Conservation (phyloP, 2,797 vertebrate species). For the Bucorvus abyssinicus region DNA sequence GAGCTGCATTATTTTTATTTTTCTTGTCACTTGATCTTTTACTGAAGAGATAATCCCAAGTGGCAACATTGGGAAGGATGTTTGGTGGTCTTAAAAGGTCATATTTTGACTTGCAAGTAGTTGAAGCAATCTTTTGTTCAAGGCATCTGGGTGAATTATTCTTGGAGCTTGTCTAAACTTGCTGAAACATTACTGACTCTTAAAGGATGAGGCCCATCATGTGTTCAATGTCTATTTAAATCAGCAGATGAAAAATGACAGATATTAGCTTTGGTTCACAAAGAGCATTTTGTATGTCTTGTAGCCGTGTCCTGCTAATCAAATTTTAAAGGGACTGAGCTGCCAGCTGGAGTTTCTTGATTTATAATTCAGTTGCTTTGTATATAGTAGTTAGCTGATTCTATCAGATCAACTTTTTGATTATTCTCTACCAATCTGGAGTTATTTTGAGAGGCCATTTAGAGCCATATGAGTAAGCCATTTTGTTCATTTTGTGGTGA, state of each 20-base stretch:
- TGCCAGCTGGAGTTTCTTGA: constrained; percentile 23
- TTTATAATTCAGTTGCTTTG: constrained; percentile 14
- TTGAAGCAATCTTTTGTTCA: neutral
- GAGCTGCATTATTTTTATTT: neutral
- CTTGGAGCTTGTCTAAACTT: constrained; percentile 2
- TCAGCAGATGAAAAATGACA: constrained; percentile 44
- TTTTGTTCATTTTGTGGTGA: neutral
- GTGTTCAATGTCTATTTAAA: constrained; percentile 50
- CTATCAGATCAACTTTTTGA: neutral
- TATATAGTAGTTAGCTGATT: neutral
- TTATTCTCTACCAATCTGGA: neutral
- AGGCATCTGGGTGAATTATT: neutral
- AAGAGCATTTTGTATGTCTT: constrained; percentile 32
- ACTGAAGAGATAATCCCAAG: no score
- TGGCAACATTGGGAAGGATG: neutral
- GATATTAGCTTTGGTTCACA: constrained; percentile 20
- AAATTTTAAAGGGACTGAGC: neutral
- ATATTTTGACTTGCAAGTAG: neutral
- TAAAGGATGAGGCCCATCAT: neutral
- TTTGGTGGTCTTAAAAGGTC: neutral
- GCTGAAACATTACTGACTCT: neutral
- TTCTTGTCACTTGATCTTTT: neutral
- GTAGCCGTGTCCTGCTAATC: constrained; percentile 21
- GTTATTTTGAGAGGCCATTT: neutral
- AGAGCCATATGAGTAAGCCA: neutral